These are phyloP conservation scores for Cosmopolites sordidus DNA, from an alignment of 2,888 invertebrate genomes.

Conservation along the genomic window DNA sequence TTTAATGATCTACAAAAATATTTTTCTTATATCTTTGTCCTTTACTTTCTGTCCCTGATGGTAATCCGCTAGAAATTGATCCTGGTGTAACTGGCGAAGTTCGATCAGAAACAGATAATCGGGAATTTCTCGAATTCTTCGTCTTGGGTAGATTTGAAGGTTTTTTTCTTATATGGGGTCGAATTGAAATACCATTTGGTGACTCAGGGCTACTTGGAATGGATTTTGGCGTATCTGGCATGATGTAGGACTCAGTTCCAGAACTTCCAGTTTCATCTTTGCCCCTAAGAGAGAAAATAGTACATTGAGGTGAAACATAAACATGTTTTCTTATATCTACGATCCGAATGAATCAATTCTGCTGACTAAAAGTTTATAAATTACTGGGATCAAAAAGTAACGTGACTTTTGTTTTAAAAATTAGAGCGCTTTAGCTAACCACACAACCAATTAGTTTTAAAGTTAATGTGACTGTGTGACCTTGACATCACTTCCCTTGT, in stretches of 20 bases:
- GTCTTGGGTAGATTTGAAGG: background rate
- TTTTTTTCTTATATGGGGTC: background rate
- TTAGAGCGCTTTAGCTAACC: too few relatives aligned
- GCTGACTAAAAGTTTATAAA: too few relatives aligned
- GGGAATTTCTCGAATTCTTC: background rate
- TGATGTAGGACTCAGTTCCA: conserved; percentile 19
- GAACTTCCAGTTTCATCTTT: conserved; percentile 1
- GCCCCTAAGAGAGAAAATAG: too few relatives aligned
- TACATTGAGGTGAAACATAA: too few relatives aligned
- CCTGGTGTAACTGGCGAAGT: conserved; percentile 22
- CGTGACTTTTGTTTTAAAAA: too few relatives aligned
- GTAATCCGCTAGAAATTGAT: conserved; percentile 35
- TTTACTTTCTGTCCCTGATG: conserved; percentile 59
- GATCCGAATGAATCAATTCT: too few relatives aligned
- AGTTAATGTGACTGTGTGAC: too few relatives aligned
- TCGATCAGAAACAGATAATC: background rate
- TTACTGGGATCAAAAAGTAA: too few relatives aligned
- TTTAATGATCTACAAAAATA: conserved; percentile 7
- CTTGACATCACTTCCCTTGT: too few relatives aligned
- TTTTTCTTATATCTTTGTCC: too few relatives aligned
- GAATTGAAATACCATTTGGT: background rate
- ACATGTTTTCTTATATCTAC: too few relatives aligned
- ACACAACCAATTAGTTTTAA: too few relatives aligned
- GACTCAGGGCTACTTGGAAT: conserved; percentile 19
- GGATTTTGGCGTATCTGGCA: conserved; percentile 17